Evolutionary conservation across 2,888 invertebrate species (phyloP), one percentile per base, ranked within the genome.

Genomic region (Lasioglossum pauxillum): DNA sequence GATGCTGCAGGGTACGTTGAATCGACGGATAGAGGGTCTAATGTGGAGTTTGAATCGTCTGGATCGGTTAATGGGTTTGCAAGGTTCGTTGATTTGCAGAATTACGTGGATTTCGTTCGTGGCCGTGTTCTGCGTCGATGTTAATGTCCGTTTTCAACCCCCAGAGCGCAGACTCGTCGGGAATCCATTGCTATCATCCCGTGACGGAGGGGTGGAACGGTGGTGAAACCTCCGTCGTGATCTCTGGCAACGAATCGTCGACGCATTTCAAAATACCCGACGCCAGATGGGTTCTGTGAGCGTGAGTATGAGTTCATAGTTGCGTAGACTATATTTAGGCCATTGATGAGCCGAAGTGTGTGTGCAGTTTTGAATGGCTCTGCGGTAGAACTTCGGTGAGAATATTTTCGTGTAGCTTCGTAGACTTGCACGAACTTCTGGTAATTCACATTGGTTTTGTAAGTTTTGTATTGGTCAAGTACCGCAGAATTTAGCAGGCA

Each of bases 121-220:
- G 23, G 44, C 44, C 5, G 27, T 23, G 19, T 14, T 64, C 53
- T 46, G 4, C 77, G 69, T 75, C 76, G 73, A 84, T 79, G 80
- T 75, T 82, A 84, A 78, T 78, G 80, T 76, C 74, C n/a, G 69
- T 73, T 86, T 83, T 82, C 87, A 75, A 81, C 82, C 87, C 83
- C 41, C 69, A 86, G 60, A 76, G 87, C 87, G 87, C 87, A 86
- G 78, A 78, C 83, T 87, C 87, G 73, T 8, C 44, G n/a, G 71
- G 82, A 69, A 83, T 76, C 79, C 87, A 85, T 86, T 77, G 75
- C 81, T 83, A 74, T 73, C 80, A 78, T 80, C 84, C 80, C 27
- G 67, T 31, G 27, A 49, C 60, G 38, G n/a, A 57, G 53, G 16
- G 53, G 64, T 49, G 35, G n/a, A 74, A 31, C 74, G 79, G 76